Conservation (phyloP, 2,113 vertebrate species). For the Triplophysa rosa region DNA sequence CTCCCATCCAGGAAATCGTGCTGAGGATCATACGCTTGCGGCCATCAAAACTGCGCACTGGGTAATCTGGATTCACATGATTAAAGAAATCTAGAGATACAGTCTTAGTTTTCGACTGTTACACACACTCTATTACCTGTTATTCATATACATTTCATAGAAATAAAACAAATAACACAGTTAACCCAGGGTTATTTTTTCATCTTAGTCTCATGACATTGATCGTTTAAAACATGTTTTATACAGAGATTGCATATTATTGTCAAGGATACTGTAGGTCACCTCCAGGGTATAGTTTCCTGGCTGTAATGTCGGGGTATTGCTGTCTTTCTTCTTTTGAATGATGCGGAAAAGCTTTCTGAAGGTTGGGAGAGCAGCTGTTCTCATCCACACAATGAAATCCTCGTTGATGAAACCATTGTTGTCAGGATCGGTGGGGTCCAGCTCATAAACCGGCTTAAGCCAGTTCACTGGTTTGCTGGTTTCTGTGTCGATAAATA, state of each 20-base stretch:
- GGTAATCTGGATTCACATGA: constrained; percentile 84
- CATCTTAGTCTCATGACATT: too few species aligned
- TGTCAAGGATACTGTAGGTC: constrained; percentile 96
- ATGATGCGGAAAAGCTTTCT: constrained; percentile 97
- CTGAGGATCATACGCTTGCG: constrained; percentile 97
- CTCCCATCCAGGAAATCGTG: constrained; percentile 99
- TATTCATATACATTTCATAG: background rate
- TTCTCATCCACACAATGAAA: constrained; percentile 99
- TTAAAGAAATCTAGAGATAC: constrained; percentile 72
- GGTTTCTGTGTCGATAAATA: constrained; percentile 71
- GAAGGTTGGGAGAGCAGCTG: constrained; percentile 93
- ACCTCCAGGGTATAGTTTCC: constrained; percentile 86
- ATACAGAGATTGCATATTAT: background rate
- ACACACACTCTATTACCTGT: background rate
- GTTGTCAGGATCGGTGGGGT: constrained; percentile 78
- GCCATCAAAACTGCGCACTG: constrained; percentile 91
- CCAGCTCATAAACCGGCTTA: constrained; percentile 84
- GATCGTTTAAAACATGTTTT: too few species aligned
- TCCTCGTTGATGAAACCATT: constrained; percentile 98
- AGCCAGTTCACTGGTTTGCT: constrained; percentile 90
- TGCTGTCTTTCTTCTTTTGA: constrained; percentile 74
- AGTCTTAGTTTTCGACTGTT: background rate
- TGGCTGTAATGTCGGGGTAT: constrained; percentile 82
- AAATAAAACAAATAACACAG: too few species aligned
- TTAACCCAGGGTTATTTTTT: too few species aligned